Base-by-base conservation (phyloP, 1,140 invertebrate species). In the Macrotrachela quadricornifera region DNA sequence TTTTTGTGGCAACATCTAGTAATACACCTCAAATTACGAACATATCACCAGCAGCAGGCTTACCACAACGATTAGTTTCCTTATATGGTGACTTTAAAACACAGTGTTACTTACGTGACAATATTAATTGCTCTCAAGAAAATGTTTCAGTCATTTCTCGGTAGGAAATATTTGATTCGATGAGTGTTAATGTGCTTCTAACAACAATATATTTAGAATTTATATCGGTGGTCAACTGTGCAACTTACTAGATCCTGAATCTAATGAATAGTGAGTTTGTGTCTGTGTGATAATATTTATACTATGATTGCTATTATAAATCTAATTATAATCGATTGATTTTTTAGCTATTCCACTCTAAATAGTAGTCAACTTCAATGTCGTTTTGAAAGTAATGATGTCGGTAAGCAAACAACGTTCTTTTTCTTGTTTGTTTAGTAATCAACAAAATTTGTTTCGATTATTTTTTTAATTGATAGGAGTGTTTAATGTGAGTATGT, bases 11-110 rank as follows among this genome's bases (percentile, higher is more conserved):
- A 44, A 50, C 14, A 36, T 36, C 14, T 2, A 17, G 37, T 38
- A 12, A 8, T 30, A 60, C 63, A n/a, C 60, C 63, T 3, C 47
- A 21, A 6, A 49, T 64, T 10, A 57, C 45, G 2, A 13, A 41
- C 3, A 46, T 63, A 13, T 57, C 41, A 41, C 51, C 46, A 13
- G 54, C 30, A 12, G 49, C 57, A 12, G 61, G 57, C 11, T 58
- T 59, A 8, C 46, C 55, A 1, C 17, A 37, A 10, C 57, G 60
- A 43, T 46, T 36, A 9, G 44, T 65, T 14, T 56, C 56, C 0
- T 37, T 63, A 6, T 18, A 12, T 37, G 63, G 63, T 10, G 30
- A 44, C 37, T 51, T 51, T 45, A 51, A 51, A 51, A 51, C 49
- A 16, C 2, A 30, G 4, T 51, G 49, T 18, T 51, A 51, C 37